These are phyloP conservation scores for Gambelia wislizenii DNA, from an alignment of 2,797 vertebrate species.

Conservation along the genomic window DNA sequence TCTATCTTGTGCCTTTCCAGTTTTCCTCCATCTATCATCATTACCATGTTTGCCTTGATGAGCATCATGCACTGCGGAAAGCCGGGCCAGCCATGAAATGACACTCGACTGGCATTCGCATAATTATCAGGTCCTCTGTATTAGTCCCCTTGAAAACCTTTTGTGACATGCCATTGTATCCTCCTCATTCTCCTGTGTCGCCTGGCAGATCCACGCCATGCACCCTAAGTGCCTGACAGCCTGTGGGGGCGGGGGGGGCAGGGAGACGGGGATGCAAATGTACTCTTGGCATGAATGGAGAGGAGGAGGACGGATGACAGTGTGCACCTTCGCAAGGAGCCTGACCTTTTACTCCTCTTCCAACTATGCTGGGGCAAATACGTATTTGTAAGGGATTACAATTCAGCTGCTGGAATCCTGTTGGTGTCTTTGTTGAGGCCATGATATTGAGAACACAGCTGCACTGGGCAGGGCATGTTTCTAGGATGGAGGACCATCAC, in stretches of 20 bases:
- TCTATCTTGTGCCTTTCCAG: conserved; percentile 62
- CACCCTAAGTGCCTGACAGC: conserved; percentile 42
- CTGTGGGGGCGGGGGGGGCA: rapidly evolving
- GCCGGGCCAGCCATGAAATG: conserved; percentile 76
- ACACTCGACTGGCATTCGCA: conserved; percentile 72
- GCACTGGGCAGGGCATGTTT: too few relatives aligned
- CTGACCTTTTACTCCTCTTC: not conserved
- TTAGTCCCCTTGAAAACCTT: conserved; percentile 74
- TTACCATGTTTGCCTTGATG: conserved; percentile 76
- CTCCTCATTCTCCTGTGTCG: conserved; percentile 64
- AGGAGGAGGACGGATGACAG: conserved; percentile 6
- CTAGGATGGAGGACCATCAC: too few relatives aligned
- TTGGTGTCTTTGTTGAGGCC: too few relatives aligned
- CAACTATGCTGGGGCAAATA: not conserved
- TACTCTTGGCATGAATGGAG: conserved; percentile 62
- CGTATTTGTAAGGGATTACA: not conserved
- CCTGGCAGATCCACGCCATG: conserved; percentile 67
- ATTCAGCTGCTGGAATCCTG: not conserved
- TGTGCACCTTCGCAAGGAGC: conserved; percentile 24
- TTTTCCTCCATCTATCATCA: conserved; percentile 74
- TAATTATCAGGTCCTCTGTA: conserved; percentile 72
- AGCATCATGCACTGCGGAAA: conserved; percentile 73
- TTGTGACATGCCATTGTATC: conserved; percentile 67
- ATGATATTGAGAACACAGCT: too few relatives aligned
- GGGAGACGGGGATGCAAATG: conserved; percentile 21